Evolutionary conservation across 1,140 invertebrate genomes (phyloP).

Genomic region (Drosophila carrolli): DNA sequence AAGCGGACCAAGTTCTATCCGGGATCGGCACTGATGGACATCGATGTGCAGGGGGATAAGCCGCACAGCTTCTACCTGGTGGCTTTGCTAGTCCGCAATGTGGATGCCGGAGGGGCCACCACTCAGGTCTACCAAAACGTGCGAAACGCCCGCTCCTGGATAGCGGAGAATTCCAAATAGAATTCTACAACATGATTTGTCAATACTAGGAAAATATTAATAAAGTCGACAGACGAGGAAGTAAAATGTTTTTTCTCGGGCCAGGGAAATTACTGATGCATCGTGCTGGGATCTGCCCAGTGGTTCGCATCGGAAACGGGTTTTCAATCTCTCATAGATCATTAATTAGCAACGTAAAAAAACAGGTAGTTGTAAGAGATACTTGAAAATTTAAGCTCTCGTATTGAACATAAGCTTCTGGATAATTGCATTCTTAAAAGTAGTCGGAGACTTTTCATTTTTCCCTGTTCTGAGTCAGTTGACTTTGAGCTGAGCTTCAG

Average conservation of each 20-base stretch:
- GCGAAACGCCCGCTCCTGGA: conserved; percentile 44
- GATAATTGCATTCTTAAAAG: conserved; percentile 21
- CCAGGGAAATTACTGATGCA: conserved; percentile 12
- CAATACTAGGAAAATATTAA: conserved; percentile 11
- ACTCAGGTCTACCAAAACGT: conserved; percentile 59
- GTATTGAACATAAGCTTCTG: conserved; percentile 12
- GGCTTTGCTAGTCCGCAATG: conserved; percentile 27
- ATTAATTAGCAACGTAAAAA: conserved; percentile 6
- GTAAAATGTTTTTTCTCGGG: conserved; percentile 23
- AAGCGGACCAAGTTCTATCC: conserved; percentile 43
- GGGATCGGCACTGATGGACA: conserved; percentile 46
- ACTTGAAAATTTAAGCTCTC: conserved; percentile 7
- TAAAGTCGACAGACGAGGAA: conserved; percentile 20
- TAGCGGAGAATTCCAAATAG: conserved; percentile 30
- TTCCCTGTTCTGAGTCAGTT: conserved; percentile 32
- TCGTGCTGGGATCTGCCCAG: conserved; percentile 28
- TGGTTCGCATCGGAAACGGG: conserved; percentile 42
- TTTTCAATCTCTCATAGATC: conserved; percentile 34
- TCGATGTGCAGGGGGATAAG: conserved; percentile 41
- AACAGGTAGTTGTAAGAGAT: background rate
- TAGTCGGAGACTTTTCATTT: conserved; percentile 15
- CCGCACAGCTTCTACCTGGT: conserved; percentile 59
- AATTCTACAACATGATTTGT: background rate
- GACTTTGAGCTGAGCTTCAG: conserved; percentile 21
- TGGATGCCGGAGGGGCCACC: conserved; percentile 5